phyloP scores from a whole-genome alignment of 2,888 invertebrate genomes.

The Linnaemya tessellans region DNA sequence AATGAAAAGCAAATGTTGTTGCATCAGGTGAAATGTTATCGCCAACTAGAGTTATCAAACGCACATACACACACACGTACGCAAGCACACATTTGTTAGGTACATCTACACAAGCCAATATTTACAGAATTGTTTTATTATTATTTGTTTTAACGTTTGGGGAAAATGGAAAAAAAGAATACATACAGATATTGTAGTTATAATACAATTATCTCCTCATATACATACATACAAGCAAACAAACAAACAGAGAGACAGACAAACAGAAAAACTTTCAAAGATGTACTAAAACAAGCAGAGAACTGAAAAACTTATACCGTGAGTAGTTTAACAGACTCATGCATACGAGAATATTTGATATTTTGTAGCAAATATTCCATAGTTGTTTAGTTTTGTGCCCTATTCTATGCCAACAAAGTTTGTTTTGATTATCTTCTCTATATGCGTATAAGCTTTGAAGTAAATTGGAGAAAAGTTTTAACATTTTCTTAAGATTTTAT shows the following conservation, averaged over 20 bases:
- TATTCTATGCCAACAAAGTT: slow-evolving; percentile 11
- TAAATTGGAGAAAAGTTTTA: slow-evolving; percentile 19
- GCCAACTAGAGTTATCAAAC: slow-evolving; percentile 30
- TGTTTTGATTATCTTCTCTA: slow-evolving; percentile 26
- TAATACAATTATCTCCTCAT: slow-evolving; percentile 33
- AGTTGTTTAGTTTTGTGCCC: slow-evolving; percentile 20
- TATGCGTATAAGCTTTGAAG: background rate
- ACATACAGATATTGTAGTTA: slow-evolving; percentile 40
- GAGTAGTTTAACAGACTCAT: background rate
- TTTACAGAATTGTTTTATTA: slow-evolving; percentile 45
- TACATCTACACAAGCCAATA: slow-evolving; percentile 1
- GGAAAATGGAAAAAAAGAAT: slow-evolving; percentile 3
- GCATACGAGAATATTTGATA: background rate
- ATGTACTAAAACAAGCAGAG: slow-evolving; percentile 1
- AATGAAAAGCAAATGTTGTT: slow-evolving; percentile 65
- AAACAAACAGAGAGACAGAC: no score
- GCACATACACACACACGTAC: background rate
- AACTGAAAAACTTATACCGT: background rate
- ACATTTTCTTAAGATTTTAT: slow-evolving; percentile 15
- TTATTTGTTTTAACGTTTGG: slow-evolving; percentile 22
- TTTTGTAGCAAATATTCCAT: slow-evolving; percentile 23
- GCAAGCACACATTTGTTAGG: background rate
- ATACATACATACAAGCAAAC: background rate
- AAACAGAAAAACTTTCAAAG: background rate
- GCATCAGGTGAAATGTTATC: slow-evolving; percentile 56